Conservation (phyloP, 2,113 vertebrate genomes). For the Thunnus thynnus region DNA sequence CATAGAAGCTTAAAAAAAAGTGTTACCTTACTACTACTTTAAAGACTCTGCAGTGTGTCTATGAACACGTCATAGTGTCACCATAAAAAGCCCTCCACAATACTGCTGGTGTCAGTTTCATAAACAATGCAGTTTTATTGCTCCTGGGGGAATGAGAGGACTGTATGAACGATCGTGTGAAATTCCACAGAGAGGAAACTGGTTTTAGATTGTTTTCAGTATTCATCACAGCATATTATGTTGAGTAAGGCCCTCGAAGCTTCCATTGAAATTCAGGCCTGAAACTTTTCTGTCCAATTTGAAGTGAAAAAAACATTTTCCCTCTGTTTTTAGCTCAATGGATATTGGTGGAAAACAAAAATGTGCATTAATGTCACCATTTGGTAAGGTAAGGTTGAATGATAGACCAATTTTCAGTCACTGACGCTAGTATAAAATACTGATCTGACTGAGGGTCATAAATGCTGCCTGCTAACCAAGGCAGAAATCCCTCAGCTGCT, state of each 20-base stretch:
- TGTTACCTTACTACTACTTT: conserved; percentile 26
- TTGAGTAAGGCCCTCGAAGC: conserved; percentile 2
- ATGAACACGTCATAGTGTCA: neutral
- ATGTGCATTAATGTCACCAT: too few relatives aligned
- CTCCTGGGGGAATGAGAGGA: conserved; percentile 33
- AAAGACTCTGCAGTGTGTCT: conserved; percentile 12
- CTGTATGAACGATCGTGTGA: conserved; percentile 7
- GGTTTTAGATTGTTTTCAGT: conserved; percentile 20
- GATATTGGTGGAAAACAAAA: too few relatives aligned
- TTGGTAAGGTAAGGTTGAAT: too few relatives aligned
- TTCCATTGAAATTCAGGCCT: neutral
- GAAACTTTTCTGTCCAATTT: too few relatives aligned
- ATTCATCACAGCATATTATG: conserved; percentile 16
- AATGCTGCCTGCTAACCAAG: too few relatives aligned
- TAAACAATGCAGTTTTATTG: conserved; percentile 48
- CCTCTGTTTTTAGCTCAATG: too few relatives aligned
- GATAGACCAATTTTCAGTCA: too few relatives aligned
- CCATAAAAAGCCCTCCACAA: conserved; percentile 27
- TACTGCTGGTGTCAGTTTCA: conserved; percentile 44
- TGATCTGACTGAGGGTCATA: too few relatives aligned
- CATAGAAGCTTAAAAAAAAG: conserved; percentile 21
- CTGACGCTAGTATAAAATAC: too few relatives aligned
- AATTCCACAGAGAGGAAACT: conserved; percentile 42
- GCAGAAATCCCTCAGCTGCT: too few relatives aligned
- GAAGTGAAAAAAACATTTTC: too few relatives aligned